A percentile compares a stretch with the other conserved stretches of the same genome.
phyloP scores from a whole-genome alignment of 2,113 vertebrate genomes.

The Diphyllodes magnificus region DNA sequence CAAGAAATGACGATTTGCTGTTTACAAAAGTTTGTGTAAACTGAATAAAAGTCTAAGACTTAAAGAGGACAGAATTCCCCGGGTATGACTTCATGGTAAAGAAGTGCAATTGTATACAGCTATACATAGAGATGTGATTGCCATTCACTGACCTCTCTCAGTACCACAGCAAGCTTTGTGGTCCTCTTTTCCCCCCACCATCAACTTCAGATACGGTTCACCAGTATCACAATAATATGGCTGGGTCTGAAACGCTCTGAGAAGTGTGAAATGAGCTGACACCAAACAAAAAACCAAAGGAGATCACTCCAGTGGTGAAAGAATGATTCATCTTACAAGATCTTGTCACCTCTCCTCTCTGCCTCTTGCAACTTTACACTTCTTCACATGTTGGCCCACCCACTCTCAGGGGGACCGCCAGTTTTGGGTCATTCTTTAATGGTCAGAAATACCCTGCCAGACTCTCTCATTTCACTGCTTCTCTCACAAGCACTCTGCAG shows the following conservation, averaged over 20 bases:
- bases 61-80: background rate
- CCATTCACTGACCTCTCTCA: background rate
- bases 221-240: background rate
- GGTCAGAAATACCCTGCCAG: background rate
- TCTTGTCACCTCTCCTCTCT: background rate
- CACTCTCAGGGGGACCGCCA: rapidly evolving
- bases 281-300: background rate
- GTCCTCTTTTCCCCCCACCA: background rate
- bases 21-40: background rate
- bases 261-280: background rate
- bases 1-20: background rate
- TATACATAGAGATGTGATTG: background rate
- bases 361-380: background rate
- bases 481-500: background rate
- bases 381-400: rapidly evolving
- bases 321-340: background rate
- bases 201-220: background rate
- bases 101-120: background rate
- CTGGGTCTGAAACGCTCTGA: background rate
- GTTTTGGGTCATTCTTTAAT: background rate
- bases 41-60: background rate
- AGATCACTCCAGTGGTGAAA: background rate
- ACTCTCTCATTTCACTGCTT: background rate
- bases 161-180: background rate
- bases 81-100: background rate